Conservation (phyloP, 2,797 vertebrate genomes). For the Chaunax sp. region DNA sequence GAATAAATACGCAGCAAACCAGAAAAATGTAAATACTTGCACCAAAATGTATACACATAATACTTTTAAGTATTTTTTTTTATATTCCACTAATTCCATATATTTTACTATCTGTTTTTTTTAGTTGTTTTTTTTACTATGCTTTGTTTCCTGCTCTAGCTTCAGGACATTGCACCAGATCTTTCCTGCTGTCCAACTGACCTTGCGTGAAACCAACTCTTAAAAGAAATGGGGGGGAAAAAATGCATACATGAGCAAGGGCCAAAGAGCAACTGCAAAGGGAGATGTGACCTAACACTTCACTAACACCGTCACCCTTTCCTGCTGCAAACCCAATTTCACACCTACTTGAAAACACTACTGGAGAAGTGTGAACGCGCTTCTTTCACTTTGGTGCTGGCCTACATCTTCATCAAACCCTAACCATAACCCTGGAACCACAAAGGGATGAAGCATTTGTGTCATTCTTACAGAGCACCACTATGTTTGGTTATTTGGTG, state of each 20-base stretch:
- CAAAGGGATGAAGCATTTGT: neutral
- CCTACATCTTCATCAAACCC: conserved; percentile 40
- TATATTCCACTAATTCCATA: neutral
- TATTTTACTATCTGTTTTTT: neutral
- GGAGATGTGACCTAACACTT: conserved; percentile 42
- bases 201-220: neutral
- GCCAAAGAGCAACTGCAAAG: conserved; percentile 43
- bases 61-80: too few relatives aligned
- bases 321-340: conserved; percentile 41
- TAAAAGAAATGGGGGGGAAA: neutral
- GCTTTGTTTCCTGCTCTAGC: neutral
- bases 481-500: neutral
- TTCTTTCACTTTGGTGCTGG: conserved; percentile 17
- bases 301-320: conserved; percentile 22
- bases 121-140: neutral
- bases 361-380: conserved; percentile 46
- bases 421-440: conserved; percentile 47
- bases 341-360: conserved; percentile 46
- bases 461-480: neutral
- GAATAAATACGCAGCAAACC: too few relatives aligned
- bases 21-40: too few relatives aligned
- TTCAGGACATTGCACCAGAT: neutral
- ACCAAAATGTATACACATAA: too few relatives aligned
- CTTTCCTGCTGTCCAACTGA: neutral
- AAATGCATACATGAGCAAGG: neutral